Base-by-base conservation (phyloP, 2,797 vertebrate species). In the Sparidentex hasta region DNA sequence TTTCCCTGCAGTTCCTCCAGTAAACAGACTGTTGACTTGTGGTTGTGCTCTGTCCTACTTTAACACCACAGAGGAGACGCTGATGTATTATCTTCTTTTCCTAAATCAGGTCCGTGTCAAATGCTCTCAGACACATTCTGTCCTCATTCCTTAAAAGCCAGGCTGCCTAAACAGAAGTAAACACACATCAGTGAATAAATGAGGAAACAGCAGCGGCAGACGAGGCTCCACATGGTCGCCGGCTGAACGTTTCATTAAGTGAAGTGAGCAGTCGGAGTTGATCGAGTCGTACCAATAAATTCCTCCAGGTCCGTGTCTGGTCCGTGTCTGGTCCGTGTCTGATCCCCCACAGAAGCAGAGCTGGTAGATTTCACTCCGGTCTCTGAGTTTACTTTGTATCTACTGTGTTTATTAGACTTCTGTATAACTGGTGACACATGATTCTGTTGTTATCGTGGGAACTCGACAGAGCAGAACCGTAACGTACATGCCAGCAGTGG, bases 11-110 rank as follows among this genome's bases (percentile, higher is more conserved):
- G 47, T n/a, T 62, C 11, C 71, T 23, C 1, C 20, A 41, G 77
- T 78, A 73, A 85, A 79, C 71, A 74, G 27, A 1, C 16, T 79
- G 83, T 79, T 81, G 74, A 79, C 75, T 73, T n/a, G 58, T 47
- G 72, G 12, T 61, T 20, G 2, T 20, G 2, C 44, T 61, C 71
- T 83, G 83, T 23, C 71, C 74, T 57, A 76, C 69, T 88, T 88
- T 65, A 25, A 71, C 21, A 70, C 74, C 72, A 59, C 1, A 33
- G 61, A 87, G 29, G n/a, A 68, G 46, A 57, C 64, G 70, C 54
- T 57, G 70, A 46, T 55, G 76, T 67, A 80, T 67, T 71, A 79
- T 65, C n/a, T 13, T 64, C 21, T 46, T 51, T 70, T 74, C 4
- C 33, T 61, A 55, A 85, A 57, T 59, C 70, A 43, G 76, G 70